Conservation (phyloP, 2,888 invertebrate genomes). For the Cephonodes hylas region DNA sequence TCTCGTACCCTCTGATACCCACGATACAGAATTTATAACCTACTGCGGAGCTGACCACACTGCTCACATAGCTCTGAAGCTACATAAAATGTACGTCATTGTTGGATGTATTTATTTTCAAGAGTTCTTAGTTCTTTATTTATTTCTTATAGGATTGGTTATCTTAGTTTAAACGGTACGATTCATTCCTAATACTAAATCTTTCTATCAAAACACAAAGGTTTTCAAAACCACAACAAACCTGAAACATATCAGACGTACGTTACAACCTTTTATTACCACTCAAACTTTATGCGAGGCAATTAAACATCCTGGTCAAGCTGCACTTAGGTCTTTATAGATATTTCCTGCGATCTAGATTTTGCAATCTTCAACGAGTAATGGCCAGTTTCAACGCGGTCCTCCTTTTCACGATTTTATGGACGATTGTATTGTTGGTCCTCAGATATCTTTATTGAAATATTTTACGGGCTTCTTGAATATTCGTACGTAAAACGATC, state of each 20-base stretch:
- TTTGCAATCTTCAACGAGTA: conserved; percentile 7
- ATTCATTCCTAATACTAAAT: not conserved
- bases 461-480: not conserved
- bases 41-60: no score
- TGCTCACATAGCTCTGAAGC: no score
- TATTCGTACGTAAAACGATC: conserved; percentile 2
- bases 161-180: no score
- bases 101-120: no score
- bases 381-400: not conserved
- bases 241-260: not conserved
- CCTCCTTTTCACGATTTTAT: conserved; percentile 4
- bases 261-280: conserved; percentile 16
- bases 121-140: no score
- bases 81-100: no score
- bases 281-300: conserved; percentile 26
- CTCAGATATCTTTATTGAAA: not conserved
- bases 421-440: not conserved
- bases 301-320: conserved; percentile 25
- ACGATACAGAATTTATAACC: no score
- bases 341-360: conserved; percentile 10
- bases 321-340: conserved; percentile 13
- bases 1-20: no score
- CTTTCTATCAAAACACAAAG: not conserved
- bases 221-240: not conserved
- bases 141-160: no score